Conservation (phyloP, 2,113 vertebrate species). For the Halichoeres trimaculatus region DNA sequence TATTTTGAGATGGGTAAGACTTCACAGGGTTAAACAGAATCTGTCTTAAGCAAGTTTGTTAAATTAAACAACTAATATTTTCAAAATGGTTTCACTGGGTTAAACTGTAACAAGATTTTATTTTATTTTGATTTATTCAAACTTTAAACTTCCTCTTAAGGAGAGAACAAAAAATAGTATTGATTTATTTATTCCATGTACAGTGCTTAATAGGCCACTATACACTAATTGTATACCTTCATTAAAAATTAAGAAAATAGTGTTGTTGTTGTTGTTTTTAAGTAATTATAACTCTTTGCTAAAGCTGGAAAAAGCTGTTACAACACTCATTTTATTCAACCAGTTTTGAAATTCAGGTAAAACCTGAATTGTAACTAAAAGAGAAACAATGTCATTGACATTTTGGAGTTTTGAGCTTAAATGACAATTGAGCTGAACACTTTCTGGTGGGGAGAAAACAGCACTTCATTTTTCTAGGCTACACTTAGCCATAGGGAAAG, state of each 20-base stretch:
- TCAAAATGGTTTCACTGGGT: no score
- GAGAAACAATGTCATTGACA: constrained; percentile 31
- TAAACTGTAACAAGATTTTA: no score
- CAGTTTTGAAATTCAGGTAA: constrained; percentile 18
- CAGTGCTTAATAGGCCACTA: background rate
- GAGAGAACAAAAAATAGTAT: background rate
- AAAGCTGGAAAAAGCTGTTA: background rate
- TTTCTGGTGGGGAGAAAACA: constrained; percentile 12
- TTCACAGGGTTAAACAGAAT: no score
- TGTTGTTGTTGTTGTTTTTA: background rate
- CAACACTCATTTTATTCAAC: background rate
- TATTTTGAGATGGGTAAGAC: no score
- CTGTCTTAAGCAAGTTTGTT: no score
- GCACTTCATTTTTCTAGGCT: constrained; percentile 36
- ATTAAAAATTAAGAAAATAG: background rate
- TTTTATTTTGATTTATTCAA: no score
- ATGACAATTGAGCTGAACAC: constrained; percentile 43
- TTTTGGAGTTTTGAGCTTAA: constrained; percentile 34
- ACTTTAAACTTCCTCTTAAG: no score
- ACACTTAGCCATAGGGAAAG: constrained; percentile 38
- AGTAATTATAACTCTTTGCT: background rate
- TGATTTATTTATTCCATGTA: background rate
- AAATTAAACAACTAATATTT: no score
- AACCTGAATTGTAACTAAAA: constrained; percentile 22
- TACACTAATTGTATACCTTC: background rate